phyloP scores from a whole-genome alignment of 2,888 invertebrate species.

The Hyposoter dolosus region DNA sequence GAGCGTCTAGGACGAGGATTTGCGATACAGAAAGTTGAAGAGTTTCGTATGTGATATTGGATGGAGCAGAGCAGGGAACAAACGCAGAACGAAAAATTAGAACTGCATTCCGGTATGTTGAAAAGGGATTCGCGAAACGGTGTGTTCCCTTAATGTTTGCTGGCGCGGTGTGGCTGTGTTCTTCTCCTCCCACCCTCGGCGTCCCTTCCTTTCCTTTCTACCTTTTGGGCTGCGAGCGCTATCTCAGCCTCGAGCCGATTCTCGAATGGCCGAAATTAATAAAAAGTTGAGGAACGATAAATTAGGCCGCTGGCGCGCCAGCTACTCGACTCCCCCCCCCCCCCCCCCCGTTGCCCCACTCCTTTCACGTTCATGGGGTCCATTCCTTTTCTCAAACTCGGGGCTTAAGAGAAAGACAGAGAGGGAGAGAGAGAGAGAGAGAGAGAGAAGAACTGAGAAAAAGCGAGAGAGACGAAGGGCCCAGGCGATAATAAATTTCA shows the following conservation, averaged over 20 bases:
- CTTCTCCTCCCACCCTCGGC: conserved; percentile 36
- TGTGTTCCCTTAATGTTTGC: conserved; percentile 67
- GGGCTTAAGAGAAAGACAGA: conserved; percentile 37
- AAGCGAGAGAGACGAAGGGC: conserved; percentile 55
- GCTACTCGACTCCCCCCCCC: conserved; percentile 61
- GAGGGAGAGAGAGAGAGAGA: conserved; percentile 31
- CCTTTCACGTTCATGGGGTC: conserved; percentile 50
- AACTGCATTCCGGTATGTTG: conserved; percentile 70
- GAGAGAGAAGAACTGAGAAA: conserved; percentile 39
- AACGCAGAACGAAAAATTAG: conserved; percentile 70
- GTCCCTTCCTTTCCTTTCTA: conserved; percentile 58
- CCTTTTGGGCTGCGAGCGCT: conserved; percentile 57
- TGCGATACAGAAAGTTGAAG: conserved; percentile 23
- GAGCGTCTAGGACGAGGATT: background rate
- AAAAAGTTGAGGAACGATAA: conserved; percentile 85
- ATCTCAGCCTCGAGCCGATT: conserved; percentile 76
- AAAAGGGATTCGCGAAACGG: conserved; percentile 64
- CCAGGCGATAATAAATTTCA: conserved; percentile 84
- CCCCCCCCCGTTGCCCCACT: conserved; percentile 37
- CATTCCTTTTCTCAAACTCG: conserved; percentile 48
- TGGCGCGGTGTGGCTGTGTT: conserved; percentile 61
- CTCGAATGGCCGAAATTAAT: conserved; percentile 83
- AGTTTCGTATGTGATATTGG: conserved; percentile 43
- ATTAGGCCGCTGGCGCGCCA: conserved; percentile 81
- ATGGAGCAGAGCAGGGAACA: conserved; percentile 21